Base-by-base conservation (phyloP, 2,888 invertebrate species). In the Dolichopus griseipennis region DNA sequence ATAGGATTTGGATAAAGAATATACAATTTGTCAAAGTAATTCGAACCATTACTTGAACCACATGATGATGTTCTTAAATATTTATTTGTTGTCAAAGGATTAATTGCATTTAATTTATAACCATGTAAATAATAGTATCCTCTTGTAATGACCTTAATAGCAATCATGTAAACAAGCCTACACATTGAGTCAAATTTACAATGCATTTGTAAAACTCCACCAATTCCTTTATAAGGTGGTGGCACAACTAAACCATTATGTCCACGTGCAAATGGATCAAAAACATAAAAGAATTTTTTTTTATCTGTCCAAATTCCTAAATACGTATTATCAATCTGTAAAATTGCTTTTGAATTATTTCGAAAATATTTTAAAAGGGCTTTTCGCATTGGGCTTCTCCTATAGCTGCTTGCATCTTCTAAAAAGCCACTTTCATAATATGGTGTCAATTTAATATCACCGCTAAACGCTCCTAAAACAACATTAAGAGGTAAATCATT, bases 221-320 rank as follows among this genome's bases (percentile, higher is more conserved):
- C 81, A 0, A 84, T 83, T 4, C 37, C 22, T 33, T 70, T 70
- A 67, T 62, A 81, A 2, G 85, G 81, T 34, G 52, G 52, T 52
- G 12, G 8, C 37, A 84, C 81, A 4, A 27, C 27, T 69, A 79
- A 72, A 0, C 87, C 88, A 65, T 86, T 85, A 10, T 77, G 81
- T 15, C 86, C 85, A 2, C 89, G 83, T 6, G 87, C 84, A 73
- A 88, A 88, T 0, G 88, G 87, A 78, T 89, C 89, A 71, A 88
- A 88, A 33, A 85, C 80, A 74, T 87, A 89, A 74, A 79, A 87
- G 83, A 86, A 85, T 62, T 86, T 85, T 43, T 84, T 82, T 52
- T 84, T 82, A 74, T 88, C 87, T 22, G 84, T 83, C 88, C 88
- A 89, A 15, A 88, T 74, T 0, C 84, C 87, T 37, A 88, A 70